A percentile compares a stretch with the other conserved stretches of the same genome.
Evolutionary conservation across 1,140 invertebrate species (phyloP).

Genomic region (Eulimnadia texana): DNA sequence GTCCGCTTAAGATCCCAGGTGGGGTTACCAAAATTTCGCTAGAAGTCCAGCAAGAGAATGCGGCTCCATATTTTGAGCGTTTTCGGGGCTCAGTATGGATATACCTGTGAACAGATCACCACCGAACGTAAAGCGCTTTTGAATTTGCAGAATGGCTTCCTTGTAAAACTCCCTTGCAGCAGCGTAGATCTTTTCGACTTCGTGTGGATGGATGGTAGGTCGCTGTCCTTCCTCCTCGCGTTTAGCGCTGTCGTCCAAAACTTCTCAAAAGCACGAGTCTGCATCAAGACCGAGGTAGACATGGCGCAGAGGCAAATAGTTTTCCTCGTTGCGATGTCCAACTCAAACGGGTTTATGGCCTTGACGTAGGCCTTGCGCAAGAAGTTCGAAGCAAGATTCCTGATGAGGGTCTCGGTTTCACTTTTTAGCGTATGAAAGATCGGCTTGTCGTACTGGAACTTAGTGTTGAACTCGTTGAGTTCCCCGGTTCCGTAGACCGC

Average conservation of each 20-base stretch:
- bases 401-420: slow-evolving; percentile 18
- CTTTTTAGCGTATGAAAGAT: slow-evolving; percentile 23
- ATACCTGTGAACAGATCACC: neutral
- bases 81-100: slow-evolving; percentile 1
- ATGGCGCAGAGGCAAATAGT: neutral
- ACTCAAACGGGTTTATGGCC: slow-evolving; percentile 8
- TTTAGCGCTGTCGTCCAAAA: neutral
- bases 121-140: neutral
- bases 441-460: slow-evolving; percentile 25
- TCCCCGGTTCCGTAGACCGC: slow-evolving; percentile 23
- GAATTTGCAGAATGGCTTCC: neutral
- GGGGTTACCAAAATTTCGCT: neutral
- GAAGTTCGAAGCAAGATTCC: slow-evolving; percentile 18
- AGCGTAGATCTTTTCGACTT: neutral
- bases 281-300: slow-evolving; percentile 4
- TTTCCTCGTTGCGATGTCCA: neutral
- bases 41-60: neutral
- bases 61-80: neutral
- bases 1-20: neutral
- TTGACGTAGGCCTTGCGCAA: slow-evolving; percentile 18
- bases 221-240: neutral
- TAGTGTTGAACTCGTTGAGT: slow-evolving; percentile 24
- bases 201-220: neutral
- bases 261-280: neutral
- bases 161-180: slow-evolving; percentile 7